Base-by-base conservation (phyloP, 1,140 invertebrate genomes). In the Drosophila pachea region DNA sequence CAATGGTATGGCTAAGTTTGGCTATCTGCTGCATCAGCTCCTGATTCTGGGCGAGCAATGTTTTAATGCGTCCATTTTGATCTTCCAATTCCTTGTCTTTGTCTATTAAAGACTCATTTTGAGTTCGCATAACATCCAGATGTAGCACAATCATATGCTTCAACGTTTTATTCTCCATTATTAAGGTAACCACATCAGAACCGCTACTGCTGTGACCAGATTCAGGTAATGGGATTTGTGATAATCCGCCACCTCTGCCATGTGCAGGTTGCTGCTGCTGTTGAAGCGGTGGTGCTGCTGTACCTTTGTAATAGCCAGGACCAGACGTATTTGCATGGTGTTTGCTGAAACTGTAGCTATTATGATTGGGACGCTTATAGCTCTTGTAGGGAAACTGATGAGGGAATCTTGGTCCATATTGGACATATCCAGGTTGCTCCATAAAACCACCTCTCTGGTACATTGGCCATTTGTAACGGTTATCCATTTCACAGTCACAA, bases 101-200 rank as follows among this genome's bases (percentile, higher is more conserved):
- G 67, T 91, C 91, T 62, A 92, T 88, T 66, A 94, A 90, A 66
- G 93, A 92, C 74, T 95, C 93, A 38, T 93, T 93, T 78, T 94
- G 94, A 78, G 94, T 93, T 88, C 94, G 94, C 76, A 94, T 94
- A 36, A 94, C 86, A 87, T 94, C 93, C 56, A 94, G 89, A 88
- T 95, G 93, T n/a, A 94, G 88, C n/a, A 94, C 86, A 59, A 94
- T 81, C 78, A 94, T 90, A 2, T 65, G 61, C 43, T 81, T 86
- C 0, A 86, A 42, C 22, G 81, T 86, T 38, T 86, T 81, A 31
- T 86, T 86, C 35, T 86, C 79, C 55, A 79, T 73, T 33, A 84
- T 79, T 6, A 84, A 40, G n/a, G 74, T 73, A 11, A 77, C 71
- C 6, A 84, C 56, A 54, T 84, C 77, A 12, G 81, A 61, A n/a